Base-by-base conservation (phyloP, 2,113 vertebrate species). In the Apodemus speciosus region DNA sequence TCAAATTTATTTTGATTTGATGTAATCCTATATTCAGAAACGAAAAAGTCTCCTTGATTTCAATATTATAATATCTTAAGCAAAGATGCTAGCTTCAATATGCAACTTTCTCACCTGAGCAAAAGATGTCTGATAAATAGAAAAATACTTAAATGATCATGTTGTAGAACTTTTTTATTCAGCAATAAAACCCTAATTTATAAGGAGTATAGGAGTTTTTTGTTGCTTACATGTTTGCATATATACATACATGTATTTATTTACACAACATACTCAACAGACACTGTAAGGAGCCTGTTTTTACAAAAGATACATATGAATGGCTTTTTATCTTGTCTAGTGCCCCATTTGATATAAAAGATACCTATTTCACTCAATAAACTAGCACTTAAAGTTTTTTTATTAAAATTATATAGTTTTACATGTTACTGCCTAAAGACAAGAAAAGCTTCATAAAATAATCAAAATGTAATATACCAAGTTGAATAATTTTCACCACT, bases 1-100 rank as follows among this genome's bases (percentile, higher is more conserved):
- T 30, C 69, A 35, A 88, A 71, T 9, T 88, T n/a, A 66, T 72
- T 93, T 90, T 68, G 7, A 76, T 89, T 87, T 80, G 27, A 95
- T 88, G 18, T 69, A 51, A 93, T 58, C 32, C 79, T 79, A 69
- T 49, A 58, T 4, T 93, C 21, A 89, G n/a, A 69, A 66, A 91
- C 80, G 3, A 1, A 64, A 89, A 4, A 91, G 16, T 49, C 13
- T 49, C 40, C 13, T 75, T 75, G 72, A 76, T 76, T 76, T 51
- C 15, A 49, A 32, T 49, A 30, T 49, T 30, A 11, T 51, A 7
- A 76, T 4, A 51, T 76, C 15, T 14, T 76, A 51, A 32, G 73
- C 46, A 49, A 76, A 76, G 14, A 43, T 16, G 14, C 14, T 49
- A 75, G 0, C 25, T 30, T 27, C 32, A 9, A 46, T 76, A 9